Percentiles rank a stretch among this genome's conserved stretches.
These are phyloP conservation scores for Lepidocyrtinus sp. DNA, from an alignment of 2,888 invertebrate species.

Conservation along the genomic window DNA sequence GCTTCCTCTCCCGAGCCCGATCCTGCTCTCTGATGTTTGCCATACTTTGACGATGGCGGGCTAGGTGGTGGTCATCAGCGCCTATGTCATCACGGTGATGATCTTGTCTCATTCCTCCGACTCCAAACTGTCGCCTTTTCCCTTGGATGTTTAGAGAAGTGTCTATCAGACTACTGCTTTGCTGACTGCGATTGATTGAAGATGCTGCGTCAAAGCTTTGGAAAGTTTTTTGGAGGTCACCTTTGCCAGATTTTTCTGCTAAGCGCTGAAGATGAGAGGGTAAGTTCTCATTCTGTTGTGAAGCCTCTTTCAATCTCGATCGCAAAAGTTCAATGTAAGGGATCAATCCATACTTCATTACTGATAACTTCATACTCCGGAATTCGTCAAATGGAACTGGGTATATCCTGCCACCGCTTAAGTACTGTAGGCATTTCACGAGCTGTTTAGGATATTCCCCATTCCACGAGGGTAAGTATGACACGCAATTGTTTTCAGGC, in stretches of 20 bases:
- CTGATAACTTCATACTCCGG: background rate
- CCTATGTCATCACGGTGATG: constrained; percentile 15
- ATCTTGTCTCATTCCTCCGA: too few species aligned
- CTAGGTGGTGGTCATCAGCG: background rate
- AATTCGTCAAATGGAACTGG: constrained; percentile 1
- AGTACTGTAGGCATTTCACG: constrained; percentile 57
- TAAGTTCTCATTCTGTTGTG: constrained; percentile 37
- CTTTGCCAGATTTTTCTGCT: background rate
- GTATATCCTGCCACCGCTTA: constrained; percentile 58
- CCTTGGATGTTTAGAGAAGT: constrained; percentile 24
- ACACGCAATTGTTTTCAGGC: constrained; percentile 36
- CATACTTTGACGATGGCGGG: background rate
- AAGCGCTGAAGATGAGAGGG: constrained; percentile 31
- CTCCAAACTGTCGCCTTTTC: constrained; percentile 37
- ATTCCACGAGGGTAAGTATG: background rate
- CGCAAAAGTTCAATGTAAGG: constrained; percentile 19
- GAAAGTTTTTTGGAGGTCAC: constrained; percentile 33
- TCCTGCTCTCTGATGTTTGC: constrained; percentile 17
- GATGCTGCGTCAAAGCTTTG: constrained; percentile 48
- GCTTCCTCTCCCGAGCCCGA: constrained; percentile 29
- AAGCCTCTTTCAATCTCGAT: background rate
- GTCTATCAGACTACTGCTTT: constrained; percentile 36
- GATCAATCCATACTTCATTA: constrained; percentile 18
- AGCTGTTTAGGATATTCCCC: constrained; percentile 51
- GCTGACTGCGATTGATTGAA: constrained; percentile 1